A percentile compares a stretch with the other conserved stretches of the same genome.
phyloP scores from a whole-genome alignment of 2,888 invertebrate genomes.

The Steromphala cineraria region DNA sequence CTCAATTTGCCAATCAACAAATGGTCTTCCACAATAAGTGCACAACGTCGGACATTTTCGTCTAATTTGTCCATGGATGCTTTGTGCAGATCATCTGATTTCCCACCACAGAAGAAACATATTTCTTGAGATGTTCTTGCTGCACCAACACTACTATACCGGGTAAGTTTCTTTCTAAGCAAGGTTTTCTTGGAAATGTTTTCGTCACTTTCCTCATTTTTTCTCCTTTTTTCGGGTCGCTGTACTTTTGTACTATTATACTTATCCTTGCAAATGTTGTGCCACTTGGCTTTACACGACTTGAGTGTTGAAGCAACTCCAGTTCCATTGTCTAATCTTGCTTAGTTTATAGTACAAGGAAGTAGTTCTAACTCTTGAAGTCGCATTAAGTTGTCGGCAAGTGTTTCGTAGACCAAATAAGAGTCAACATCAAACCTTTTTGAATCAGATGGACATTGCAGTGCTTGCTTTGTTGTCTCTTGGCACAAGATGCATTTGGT shows the following conservation, averaged over 20 bases:
- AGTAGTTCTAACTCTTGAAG: neutral
- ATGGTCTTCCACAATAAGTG: neutral
- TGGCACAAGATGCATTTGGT: neutral
- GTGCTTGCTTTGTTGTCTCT: neutral
- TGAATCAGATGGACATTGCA: neutral
- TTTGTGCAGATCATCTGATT: neutral
- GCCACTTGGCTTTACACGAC: neutral
- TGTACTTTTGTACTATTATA: neutral
- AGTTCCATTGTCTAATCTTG: neutral
- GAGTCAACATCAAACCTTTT: neutral
- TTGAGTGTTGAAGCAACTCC: neutral
- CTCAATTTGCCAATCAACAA: neutral
- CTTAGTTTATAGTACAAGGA: neutral
- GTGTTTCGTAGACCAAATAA: neutral
- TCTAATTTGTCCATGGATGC: neutral
- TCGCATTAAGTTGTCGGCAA: neutral
- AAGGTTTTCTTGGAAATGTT: too few species aligned
- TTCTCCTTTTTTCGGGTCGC: neutral
- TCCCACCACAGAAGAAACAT: neutral
- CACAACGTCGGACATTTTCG: neutral
- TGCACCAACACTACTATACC: neutral
- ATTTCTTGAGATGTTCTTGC: neutral
- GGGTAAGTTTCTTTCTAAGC: neutral
- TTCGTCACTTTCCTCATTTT: neutral
- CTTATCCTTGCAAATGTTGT: neutral